Evolutionary conservation across 2,888 invertebrate genomes (phyloP), one percentile per base, ranked within the genome.

Genomic region (Flexamia atlantica): DNA sequence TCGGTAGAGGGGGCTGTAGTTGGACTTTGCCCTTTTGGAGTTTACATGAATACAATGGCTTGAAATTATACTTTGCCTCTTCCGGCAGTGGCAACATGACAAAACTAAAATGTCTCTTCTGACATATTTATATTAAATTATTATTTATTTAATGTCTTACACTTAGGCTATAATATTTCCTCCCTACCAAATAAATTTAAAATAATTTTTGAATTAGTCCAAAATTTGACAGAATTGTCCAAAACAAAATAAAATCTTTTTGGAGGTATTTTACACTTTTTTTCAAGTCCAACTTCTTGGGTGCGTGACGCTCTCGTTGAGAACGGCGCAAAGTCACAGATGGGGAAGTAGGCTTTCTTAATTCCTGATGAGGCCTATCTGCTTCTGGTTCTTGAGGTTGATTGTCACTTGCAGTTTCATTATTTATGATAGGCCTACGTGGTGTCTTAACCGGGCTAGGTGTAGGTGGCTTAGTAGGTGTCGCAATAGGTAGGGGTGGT

Each of bases 201-300:
- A 46, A 46, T 46, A 14, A 4, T 14, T 46, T 46, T 14, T 46
- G 2, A 9, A 14, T 46, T 2, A 36, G 5, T 36, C 36, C 17
- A 14, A 46, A 3, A 46, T 46, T n/a, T n/a, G n/a, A n/a, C 2
- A 46, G 3, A 46, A 46, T 14, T 14, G 14, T 17, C 3, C 12
- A 46, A 57, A 57, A 23, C 9, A 23, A 57, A 23, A 23, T 23
- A 20, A 23, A 3, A 3, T 57, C 14, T 14, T 57, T 57, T 57
- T 20, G 20, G 57, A 57, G 57, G 20, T 20, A 23, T n/a, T 42
- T 40, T 9, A 40, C 5, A 20, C n/a, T 42, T 10, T 42, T 42
- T 74, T 74, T 42, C 74, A 74, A 74, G n/a, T 74, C 42, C 42
- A 74, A 40, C 9, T 10, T 74, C 32, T 40, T 36, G 23, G 74